Base-by-base conservation (phyloP, 2,888 invertebrate species). In the Lithophane leautieri region DNA sequence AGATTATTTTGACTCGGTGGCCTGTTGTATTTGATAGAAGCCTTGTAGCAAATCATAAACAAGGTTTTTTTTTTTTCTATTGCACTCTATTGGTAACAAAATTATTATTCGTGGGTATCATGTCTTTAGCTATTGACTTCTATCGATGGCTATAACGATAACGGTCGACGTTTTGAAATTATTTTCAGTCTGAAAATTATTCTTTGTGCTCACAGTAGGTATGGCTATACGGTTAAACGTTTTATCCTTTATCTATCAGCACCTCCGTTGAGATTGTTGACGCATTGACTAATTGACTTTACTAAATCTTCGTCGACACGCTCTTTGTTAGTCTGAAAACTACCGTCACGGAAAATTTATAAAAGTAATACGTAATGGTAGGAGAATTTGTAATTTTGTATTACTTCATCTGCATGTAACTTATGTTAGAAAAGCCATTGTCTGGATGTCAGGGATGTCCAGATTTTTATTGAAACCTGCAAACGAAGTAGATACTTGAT, bases 281-380 rank as follows among this genome's bases (percentile, higher is more conserved):
- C 76, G 71, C 52, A 66, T 76, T 83, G 75, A 83, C 40, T 75
- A 79, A 82, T 82, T 68, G 65, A 71, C 68, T 75, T 58, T 28
- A 75, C 44, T 65, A 79, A 83, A 75, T 75, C 67, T 73, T 81
- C 56, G 67, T 75, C 68, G 76, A 75, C 56, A 22, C 56, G 25
- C 66, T 83, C 66, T 83, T 81, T 76, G 72, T 75, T 47, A 42
- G n/a, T 76, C 56, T 60, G 50, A 62, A 34, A 69, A 61, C 50
- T 44, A 69, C 58, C 34, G 58, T 54, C 70, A 70, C 69, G 70
- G 67, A 70, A 70, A 58, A 54, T 82, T 73, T 28, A 74, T 47
- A 67, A 50, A 60, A 67, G 16, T 54, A 42, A 19, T 60, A 47
- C 28, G 44, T 54, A 54, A 40, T 19, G 7, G 44, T 47, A 47